phyloP scores from a whole-genome alignment of 2,888 invertebrate species.

The Melanophora roralis region DNA sequence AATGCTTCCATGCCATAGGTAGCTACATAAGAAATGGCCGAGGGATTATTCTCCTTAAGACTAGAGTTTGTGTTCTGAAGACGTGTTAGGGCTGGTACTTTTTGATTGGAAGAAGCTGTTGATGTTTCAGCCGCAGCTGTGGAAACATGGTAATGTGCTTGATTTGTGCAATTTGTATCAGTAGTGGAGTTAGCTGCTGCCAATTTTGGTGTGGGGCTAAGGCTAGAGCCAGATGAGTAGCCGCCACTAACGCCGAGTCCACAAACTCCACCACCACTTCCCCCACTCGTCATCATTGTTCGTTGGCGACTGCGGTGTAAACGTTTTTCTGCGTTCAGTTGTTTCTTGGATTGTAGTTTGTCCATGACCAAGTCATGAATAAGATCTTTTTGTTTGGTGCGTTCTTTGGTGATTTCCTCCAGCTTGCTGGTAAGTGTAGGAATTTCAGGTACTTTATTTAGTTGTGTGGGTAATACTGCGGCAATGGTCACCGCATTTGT shows the following conservation, averaged over 20 bases:
- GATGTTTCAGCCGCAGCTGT: conserved; percentile 63
- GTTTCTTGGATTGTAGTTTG: conserved; percentile 84
- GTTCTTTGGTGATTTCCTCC: conserved; percentile 87
- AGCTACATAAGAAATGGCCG: conserved; percentile 68
- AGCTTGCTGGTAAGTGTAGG: conserved; percentile 83
- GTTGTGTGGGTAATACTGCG: conserved; percentile 55
- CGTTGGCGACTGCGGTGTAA: conserved; percentile 81
- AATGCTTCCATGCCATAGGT: conserved; percentile 66
- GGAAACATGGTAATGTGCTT: conserved; percentile 75
- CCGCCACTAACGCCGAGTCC: conserved; percentile 63
- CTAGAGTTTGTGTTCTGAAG: conserved; percentile 38
- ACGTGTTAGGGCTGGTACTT: conserved; percentile 19
- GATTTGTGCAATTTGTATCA: conserved; percentile 73
- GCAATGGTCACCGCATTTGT: conserved; percentile 7
- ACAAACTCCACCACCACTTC: conserved; percentile 51
- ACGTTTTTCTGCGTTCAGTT: conserved; percentile 81
- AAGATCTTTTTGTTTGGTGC: conserved; percentile 89
- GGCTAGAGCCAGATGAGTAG: conserved; percentile 72
- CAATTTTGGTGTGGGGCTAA: conserved; percentile 75
- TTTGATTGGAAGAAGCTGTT: conserved; percentile 17
- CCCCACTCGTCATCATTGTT: conserved; percentile 71
- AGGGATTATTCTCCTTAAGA: conserved; percentile 67
- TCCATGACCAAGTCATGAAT: conserved; percentile 90
- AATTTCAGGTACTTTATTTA: conserved; percentile 75
- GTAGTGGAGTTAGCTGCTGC: conserved; percentile 70